phyloP scores from a whole-genome alignment of 2,888 invertebrate species.

The Frankliniella fusca region DNA sequence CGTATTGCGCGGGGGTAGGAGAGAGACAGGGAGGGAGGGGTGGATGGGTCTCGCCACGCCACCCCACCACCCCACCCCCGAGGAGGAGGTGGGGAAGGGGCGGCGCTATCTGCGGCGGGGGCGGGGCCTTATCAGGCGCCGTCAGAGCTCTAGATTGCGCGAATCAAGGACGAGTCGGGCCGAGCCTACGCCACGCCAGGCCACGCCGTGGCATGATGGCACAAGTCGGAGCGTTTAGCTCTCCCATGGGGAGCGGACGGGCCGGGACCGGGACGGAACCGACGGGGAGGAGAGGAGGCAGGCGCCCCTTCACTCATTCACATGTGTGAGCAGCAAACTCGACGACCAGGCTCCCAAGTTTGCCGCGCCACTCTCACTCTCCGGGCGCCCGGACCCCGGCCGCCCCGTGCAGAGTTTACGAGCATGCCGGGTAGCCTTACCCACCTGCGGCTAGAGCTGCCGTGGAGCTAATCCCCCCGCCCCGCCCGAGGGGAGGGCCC shows the following conservation, averaged over 20 bases:
- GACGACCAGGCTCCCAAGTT: no score
- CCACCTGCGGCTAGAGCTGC: no score
- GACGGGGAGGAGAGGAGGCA: background rate
- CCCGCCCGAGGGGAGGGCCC: background rate
- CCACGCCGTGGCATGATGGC: background rate
- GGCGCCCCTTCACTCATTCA: background rate
- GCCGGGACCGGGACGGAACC: background rate
- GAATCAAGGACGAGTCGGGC: conserved; percentile 4
- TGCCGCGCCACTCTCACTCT: no score
- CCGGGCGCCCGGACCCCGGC: no score
- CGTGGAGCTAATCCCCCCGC: background rate
- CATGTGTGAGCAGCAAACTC: background rate
- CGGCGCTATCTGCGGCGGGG: conserved; percentile 8
- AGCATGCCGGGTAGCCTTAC: no score
- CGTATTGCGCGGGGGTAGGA: background rate
- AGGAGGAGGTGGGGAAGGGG: background rate
- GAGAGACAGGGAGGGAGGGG: background rate
- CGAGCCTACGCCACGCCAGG: background rate
- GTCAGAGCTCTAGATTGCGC: conserved; percentile 24
- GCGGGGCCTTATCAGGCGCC: conserved; percentile 5
- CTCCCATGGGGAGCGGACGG: background rate
- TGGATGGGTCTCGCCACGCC: background rate
- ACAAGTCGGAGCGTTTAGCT: background rate
- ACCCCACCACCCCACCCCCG: background rate
- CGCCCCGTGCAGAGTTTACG: no score